These are phyloP conservation scores for Caenorhabditis brenneri DNA, from an alignment of 1,140 invertebrate species.

Conservation along the genomic window DNA sequence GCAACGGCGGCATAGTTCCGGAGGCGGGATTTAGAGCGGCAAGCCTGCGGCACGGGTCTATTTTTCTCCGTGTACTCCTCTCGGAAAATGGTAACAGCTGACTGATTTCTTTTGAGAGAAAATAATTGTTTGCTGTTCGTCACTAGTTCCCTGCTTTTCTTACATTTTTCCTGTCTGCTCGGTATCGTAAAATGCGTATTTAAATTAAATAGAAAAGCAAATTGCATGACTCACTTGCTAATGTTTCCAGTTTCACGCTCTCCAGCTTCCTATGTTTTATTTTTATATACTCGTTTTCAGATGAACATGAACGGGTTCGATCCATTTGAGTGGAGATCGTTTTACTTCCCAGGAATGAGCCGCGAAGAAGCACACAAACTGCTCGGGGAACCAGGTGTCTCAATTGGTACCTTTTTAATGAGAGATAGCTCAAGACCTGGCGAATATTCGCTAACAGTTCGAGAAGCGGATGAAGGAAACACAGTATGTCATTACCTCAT, in stretches of 20 bases:
- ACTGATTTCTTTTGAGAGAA: neutral
- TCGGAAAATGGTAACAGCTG: neutral
- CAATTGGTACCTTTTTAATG: constrained; percentile 60
- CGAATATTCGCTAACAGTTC: constrained; percentile 62
- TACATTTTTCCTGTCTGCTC: neutral
- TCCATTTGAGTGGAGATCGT: constrained; percentile 61
- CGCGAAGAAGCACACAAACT: constrained; percentile 59
- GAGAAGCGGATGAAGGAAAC: constrained; percentile 49
- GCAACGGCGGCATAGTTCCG: neutral
- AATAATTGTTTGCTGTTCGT: neutral
- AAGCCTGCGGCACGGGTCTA: neutral
- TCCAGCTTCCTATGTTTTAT: neutral
- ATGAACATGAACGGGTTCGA: constrained; percentile 49
- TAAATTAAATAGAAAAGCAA: neutral
- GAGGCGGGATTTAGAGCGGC: neutral
- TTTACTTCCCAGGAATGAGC: constrained; percentile 57
- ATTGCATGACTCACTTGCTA: neutral
- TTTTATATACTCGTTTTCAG: neutral
- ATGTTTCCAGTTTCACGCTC: neutral
- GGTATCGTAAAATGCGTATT: neutral
- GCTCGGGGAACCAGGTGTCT: constrained; percentile 31
- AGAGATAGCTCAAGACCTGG: constrained; percentile 58
- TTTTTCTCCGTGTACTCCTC: neutral
- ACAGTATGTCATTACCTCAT: constrained; percentile 21
- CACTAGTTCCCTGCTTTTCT: neutral